Evolutionary conservation across 2,888 invertebrate genomes (phyloP).

Genomic region (Chrysomela aeneicollis): DNA sequence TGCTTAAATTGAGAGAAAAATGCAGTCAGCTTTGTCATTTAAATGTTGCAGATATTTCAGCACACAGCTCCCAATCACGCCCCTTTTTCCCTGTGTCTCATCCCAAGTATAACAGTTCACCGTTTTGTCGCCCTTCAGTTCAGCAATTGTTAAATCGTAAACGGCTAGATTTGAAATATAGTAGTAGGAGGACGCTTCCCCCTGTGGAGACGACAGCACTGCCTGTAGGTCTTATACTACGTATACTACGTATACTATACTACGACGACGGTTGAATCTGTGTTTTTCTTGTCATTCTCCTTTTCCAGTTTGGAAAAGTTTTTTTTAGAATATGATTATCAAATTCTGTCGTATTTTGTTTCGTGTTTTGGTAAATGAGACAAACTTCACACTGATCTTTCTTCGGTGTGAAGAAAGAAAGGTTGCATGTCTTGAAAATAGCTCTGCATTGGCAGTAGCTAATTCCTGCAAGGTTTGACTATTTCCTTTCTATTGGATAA

Average conservation of each 20-base stretch:
- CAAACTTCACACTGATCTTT: conserved; percentile 19
- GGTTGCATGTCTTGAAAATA: conserved; percentile 19
- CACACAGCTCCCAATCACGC: conserved; percentile 9
- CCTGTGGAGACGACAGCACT: not conserved
- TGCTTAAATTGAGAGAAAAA: not conserved
- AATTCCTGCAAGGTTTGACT: conserved; percentile 12
- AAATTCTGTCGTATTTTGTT: conserved; percentile 1
- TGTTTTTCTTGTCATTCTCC: conserved; percentile 11
- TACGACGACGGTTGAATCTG: conserved; percentile 12
- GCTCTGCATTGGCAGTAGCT: conserved; percentile 8
- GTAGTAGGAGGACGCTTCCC: conserved; percentile 5
- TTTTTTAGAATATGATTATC: conserved; percentile 12
- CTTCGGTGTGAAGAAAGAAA: conserved; percentile 20
- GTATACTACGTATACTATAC: too few species aligned
- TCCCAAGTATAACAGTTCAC: conserved; percentile 6
- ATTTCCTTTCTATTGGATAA: conserved; percentile 9
- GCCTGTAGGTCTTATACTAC: conserved; percentile 8
- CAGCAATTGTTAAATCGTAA: conserved; percentile 10
- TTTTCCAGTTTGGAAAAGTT: conserved; percentile 14
- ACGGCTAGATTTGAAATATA: conserved; percentile 7
- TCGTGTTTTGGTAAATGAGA: conserved; percentile 15
- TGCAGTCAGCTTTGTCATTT: conserved; percentile 14
- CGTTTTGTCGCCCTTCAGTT: not conserved
- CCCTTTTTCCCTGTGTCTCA: conserved; percentile 12
- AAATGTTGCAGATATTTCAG: conserved; percentile 10